These are phyloP conservation scores for Nylanderia fulva DNA, from an alignment of 1,140 invertebrate genomes.

Conservation along the genomic window DNA sequence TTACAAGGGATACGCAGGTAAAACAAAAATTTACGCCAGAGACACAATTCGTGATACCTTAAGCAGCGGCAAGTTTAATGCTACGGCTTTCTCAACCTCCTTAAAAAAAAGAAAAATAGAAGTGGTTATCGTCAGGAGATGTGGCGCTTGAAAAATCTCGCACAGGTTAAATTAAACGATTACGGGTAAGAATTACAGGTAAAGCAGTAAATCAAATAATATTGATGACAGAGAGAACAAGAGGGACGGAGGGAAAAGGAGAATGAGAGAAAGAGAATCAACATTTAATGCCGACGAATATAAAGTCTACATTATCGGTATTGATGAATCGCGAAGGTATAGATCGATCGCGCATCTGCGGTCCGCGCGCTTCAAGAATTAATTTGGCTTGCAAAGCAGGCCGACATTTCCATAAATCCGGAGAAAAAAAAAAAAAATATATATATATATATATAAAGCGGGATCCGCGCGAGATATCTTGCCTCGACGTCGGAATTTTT, in stretches of 20 bases:
- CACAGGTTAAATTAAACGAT: slow-evolving; percentile 26
- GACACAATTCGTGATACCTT: slow-evolving; percentile 52
- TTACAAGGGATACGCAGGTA: slow-evolving; percentile 12
- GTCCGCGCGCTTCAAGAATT: slow-evolving; percentile 21
- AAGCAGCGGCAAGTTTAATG: slow-evolving; percentile 59
- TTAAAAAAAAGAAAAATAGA: slow-evolving; percentile 46
- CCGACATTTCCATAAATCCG: slow-evolving; percentile 57
- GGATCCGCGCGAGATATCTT: not conserved
- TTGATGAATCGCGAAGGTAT: not conserved
- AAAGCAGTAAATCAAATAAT: not conserved
- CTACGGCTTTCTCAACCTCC: slow-evolving; percentile 61
- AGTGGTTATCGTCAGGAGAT: slow-evolving; percentile 42
- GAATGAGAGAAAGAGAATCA: not conserved
- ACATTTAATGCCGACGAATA: not conserved
- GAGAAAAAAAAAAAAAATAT: too few species aligned
- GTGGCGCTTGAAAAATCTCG: slow-evolving; percentile 14
- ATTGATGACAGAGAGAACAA: too few species aligned
- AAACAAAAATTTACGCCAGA: slow-evolving; percentile 51
- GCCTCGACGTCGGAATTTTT: not conserved
- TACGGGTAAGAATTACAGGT: too few species aligned
- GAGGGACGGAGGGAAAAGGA: too few species aligned
- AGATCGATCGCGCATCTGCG: slow-evolving; percentile 31
- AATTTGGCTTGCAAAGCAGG: slow-evolving; percentile 56
- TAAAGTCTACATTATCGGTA: not conserved
- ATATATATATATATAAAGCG: slow-evolving; percentile 26